phyloP scores from a whole-genome alignment of 2,888 invertebrate species.

The Laothoe populi region DNA sequence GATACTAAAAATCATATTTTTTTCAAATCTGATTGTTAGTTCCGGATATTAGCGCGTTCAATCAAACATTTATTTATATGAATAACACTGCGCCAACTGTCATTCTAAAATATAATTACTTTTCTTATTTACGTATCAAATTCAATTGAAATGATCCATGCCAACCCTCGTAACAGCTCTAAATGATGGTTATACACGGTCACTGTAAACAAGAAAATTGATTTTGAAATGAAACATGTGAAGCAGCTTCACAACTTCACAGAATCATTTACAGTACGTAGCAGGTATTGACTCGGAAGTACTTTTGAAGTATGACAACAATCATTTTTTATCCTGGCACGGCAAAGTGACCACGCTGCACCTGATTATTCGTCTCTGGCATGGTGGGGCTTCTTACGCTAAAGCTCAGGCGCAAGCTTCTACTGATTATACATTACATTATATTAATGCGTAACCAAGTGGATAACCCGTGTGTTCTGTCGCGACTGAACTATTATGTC shows the following conservation, averaged over 20 bases:
- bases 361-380: too few relatives aligned
- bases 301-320: neutral
- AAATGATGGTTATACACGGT: conserved; percentile 66
- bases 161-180: conserved; percentile 57
- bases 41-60: too few relatives aligned
- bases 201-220: conserved; percentile 81
- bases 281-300: conserved; percentile 37
- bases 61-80: too few relatives aligned
- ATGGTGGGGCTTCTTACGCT: too few relatives aligned
- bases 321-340: neutral
- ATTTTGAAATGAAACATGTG: conserved; percentile 73
- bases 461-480: too few relatives aligned
- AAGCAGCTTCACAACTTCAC: conserved; percentile 60
- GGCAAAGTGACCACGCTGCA: too few relatives aligned
- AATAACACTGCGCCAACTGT: neutral
- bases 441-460: too few relatives aligned
- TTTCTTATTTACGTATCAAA: neutral
- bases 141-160: conserved; percentile 18
- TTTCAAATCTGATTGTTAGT: too few relatives aligned
- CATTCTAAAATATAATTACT: neutral
- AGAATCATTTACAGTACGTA: conserved; percentile 65
- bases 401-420: too few relatives aligned
- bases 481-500: too few relatives aligned
- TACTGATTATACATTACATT: too few relatives aligned
- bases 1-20: too few relatives aligned